Conservation (phyloP, 64 coral and sea anemone species). For the Pachyseris speciosa region DNA sequence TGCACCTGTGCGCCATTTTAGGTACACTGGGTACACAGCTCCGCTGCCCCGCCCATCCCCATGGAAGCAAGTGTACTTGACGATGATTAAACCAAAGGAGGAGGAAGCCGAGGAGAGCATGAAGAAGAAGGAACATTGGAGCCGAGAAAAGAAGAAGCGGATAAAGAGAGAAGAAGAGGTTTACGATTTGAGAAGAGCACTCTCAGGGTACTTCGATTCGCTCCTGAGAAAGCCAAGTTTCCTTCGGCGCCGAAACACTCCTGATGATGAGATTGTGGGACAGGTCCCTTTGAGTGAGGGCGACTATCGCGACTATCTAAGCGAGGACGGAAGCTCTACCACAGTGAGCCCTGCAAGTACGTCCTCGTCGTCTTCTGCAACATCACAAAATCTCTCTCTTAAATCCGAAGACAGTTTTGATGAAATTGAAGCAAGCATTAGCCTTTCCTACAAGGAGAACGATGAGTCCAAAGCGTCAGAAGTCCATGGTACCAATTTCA, state of each 20-base stretch:
- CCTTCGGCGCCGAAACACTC: not conserved
- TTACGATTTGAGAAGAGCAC: not conserved
- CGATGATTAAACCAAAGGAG: conserved; percentile 2
- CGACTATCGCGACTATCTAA: not conserved
- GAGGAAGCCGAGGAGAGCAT: not conserved
- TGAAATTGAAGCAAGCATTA: not conserved
- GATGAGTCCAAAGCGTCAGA: not conserved
- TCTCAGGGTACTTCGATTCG: not conserved
- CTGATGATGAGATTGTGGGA: not conserved
- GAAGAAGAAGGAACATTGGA: not conserved
- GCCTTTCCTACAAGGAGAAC: not conserved
- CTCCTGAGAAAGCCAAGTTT: not conserved
- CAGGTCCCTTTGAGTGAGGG: not conserved
- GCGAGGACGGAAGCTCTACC: not conserved
- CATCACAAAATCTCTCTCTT: not conserved
- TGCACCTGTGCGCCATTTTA: not conserved
- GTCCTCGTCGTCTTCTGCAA: not conserved
- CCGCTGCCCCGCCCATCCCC: not conserved
- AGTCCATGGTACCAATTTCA: not conserved
- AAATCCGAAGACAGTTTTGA: not conserved
- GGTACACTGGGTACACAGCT: not conserved
- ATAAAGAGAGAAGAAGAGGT: not conserved
- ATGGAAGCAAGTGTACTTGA: not conserved
- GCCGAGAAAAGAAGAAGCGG: not conserved
- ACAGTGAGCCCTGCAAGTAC: not conserved